A percentile compares a stretch with the other conserved stretches of the same genome.
These are phyloP conservation scores for Phorcus lineatus DNA, from an alignment of 2,888 invertebrate genomes.

Conservation along the genomic window DNA sequence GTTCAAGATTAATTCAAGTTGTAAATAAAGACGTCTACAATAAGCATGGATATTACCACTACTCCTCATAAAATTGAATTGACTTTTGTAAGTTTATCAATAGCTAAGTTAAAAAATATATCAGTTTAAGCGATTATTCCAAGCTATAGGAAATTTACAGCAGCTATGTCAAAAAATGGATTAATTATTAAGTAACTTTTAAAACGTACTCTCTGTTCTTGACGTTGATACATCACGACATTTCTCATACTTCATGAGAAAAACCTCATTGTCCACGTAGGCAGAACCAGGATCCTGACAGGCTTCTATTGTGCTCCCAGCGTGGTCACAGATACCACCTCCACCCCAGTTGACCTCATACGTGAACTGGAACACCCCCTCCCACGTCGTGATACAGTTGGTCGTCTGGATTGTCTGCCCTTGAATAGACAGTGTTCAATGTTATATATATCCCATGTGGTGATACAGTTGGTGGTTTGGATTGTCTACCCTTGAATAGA, in stretches of 20 bases:
- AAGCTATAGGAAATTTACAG: too few species aligned
- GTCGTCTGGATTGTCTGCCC: constrained; percentile 60
- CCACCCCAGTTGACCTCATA: constrained; percentile 72
- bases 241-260: constrained; percentile 93
- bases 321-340: constrained; percentile 83
- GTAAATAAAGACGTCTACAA: too few species aligned
- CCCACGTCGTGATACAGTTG: constrained; percentile 74
- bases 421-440: constrained; percentile 36
- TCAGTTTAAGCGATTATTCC: too few species aligned
- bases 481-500: constrained; percentile 55
- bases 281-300: constrained; percentile 97
- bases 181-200: too few species aligned
- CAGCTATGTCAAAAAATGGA: too few species aligned
- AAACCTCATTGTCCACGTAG: constrained; percentile 97
- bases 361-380: constrained; percentile 73
- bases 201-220: constrained; percentile 59
- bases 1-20: too few species aligned
- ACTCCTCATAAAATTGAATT: too few species aligned
- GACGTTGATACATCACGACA: constrained; percentile 78
- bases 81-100: too few species aligned
- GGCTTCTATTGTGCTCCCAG: constrained; percentile 90
- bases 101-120: too few species aligned
- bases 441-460: constrained; percentile 67
- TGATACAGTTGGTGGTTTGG: constrained; percentile 71
- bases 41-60: too few species aligned